Conservation (phyloP, 2,113 vertebrate genomes). For the Perccottus glenii region DNA sequence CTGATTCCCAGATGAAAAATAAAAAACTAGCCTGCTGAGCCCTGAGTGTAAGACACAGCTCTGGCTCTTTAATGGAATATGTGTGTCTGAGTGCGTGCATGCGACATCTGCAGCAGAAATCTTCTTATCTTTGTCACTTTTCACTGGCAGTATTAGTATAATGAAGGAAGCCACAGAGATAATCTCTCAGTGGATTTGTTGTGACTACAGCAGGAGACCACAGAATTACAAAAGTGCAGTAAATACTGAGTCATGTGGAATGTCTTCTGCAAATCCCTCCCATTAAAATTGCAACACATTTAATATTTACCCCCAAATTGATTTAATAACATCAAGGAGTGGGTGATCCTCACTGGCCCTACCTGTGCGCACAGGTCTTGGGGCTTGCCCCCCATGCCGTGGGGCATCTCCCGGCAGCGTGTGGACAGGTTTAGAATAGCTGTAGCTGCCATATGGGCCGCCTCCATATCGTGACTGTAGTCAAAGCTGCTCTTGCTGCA, state of each 20-base stretch:
- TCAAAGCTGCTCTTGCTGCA: constrained; percentile 99
- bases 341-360: constrained; percentile 42
- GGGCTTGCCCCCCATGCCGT: constrained; percentile 91
- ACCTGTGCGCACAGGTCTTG: constrained; percentile 95
- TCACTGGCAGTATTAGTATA: constrained; percentile 49
- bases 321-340: no score
- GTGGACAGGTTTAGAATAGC: constrained; percentile 99
- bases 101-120: constrained; percentile 20
- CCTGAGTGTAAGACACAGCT: constrained; percentile 57
- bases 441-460: constrained; percentile 97
- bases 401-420: constrained; percentile 98
- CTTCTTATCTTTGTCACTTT: constrained; percentile 48
- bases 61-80: constrained; percentile 45
- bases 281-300: background rate
- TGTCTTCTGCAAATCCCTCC: background rate
- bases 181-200: constrained; percentile 35
- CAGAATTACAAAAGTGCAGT: constrained; percentile 6
- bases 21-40: constrained; percentile 63
- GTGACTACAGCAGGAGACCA: constrained; percentile 21
- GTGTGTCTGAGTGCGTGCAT: constrained; percentile 10
- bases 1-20: constrained; percentile 66
- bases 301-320: background rate
- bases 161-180: constrained; percentile 40
- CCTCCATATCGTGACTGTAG: constrained; percentile 98
- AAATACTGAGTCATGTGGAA: constrained; percentile 12